phyloP scores from a whole-genome alignment of 1,140 invertebrate genomes.

The Zaprionus africanus region DNA sequence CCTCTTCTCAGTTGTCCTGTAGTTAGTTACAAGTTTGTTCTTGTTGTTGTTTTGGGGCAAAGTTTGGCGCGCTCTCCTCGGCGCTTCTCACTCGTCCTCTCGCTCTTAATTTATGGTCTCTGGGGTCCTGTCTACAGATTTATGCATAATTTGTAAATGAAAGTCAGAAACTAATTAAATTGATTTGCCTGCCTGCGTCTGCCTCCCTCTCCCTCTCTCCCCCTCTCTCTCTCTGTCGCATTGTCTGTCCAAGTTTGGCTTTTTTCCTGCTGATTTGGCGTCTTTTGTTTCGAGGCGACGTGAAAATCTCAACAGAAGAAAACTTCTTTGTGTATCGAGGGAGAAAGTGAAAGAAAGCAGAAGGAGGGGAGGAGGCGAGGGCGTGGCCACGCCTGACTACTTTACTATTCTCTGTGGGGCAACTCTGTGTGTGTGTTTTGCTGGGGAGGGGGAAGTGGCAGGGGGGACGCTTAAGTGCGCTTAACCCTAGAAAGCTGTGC shows the following conservation, averaged over 20 bases:
- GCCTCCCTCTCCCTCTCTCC: neutral
- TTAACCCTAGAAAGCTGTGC: neutral
- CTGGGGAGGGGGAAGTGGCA: neutral
- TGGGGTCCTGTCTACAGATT: slow-evolving; percentile 79
- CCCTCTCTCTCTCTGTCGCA: neutral
- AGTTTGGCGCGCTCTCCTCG: slow-evolving; percentile 41
- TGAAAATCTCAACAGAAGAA: slow-evolving; percentile 5
- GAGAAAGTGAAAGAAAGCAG: slow-evolving; percentile 2
- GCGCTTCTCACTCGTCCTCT: neutral
- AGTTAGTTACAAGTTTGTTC: slow-evolving; percentile 78
- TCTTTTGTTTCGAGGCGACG: slow-evolving; percentile 21
- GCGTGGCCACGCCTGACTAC: neutral
- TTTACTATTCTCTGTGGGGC: slow-evolving; percentile 6
- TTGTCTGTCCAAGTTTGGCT: slow-evolving; percentile 21
- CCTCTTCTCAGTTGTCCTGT: slow-evolving; percentile 39
- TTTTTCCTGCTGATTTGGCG: slow-evolving; percentile 43
- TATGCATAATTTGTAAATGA: slow-evolving; percentile 82
- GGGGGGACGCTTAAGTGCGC: slow-evolving; percentile 5
- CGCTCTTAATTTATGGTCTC: slow-evolving; percentile 78
- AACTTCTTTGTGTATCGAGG: slow-evolving; percentile 3
- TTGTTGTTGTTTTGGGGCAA: slow-evolving; percentile 49
- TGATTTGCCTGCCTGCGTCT: slow-evolving; percentile 66
- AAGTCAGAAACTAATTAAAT: slow-evolving; percentile 82
- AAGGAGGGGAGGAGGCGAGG: too few relatives aligned
- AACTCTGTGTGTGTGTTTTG: neutral